Evolutionary conservation across 2,888 invertebrate species (phyloP), one percentile per base, ranked within the genome.

Genomic region (Panopea generosa): DNA sequence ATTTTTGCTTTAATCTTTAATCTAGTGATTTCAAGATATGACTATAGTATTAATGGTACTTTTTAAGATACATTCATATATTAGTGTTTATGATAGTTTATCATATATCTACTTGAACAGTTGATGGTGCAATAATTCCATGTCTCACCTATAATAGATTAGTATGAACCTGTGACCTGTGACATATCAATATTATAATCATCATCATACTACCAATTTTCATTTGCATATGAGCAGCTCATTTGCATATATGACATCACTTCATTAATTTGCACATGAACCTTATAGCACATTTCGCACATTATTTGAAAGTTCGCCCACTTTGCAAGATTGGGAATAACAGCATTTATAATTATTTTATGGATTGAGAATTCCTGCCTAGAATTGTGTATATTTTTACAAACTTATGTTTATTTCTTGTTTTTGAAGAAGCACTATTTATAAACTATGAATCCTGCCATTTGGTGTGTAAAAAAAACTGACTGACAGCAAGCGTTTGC

Each of bases 401-500:
- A 63, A 22, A 49, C 43, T 52, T 20, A 14, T 20, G 56, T 67
- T 38, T 50, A 67, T 59, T 49, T 50, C 50, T 57, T 66, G 53
- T 66, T 68, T 68, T 67, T 68, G 47, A 60, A 60, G 29, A 22
- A 47, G 24, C 61, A 61, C 63, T 69, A 75, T 75, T 69, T 59
- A 75, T 56, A 57, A 71, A 52, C 40, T 66, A 63, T 57, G 33
- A 69, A 60, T 75, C 69, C 74, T 75, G 74, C 74, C 74, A 69
- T 75, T 62, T 52, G 20, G 45, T 45, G 16, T 45, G 45, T 18
- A 45, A 20, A 16, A 45, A 40, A n/a, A n/a, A n/a, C n/a, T n/a
- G n/a, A 33, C 33, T 33, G 33, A 33, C 33, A 33, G 33, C 33
- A 33, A 33, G 33, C 33, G 33, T 33, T 33, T 33, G 33, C 11